Evolutionary conservation across 2,113 vertebrate species (phyloP).

Genomic region (Hippocampus abdominalis): DNA sequence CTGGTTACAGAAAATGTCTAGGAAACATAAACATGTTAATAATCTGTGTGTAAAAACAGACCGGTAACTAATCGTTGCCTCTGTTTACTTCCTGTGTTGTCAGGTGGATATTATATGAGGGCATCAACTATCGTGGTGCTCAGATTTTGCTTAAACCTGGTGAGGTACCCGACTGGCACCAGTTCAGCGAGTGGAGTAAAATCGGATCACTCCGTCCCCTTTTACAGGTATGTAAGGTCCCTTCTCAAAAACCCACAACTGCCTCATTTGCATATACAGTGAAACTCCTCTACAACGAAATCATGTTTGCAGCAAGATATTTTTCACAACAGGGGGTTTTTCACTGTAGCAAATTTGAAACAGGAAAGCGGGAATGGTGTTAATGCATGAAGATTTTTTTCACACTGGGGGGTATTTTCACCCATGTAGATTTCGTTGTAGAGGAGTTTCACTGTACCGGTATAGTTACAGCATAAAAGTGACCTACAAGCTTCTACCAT

Average conservation of each 20-base stretch:
- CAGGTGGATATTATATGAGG: constrained; percentile 89
- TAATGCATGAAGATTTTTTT: too few relatives aligned
- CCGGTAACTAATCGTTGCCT: neutral
- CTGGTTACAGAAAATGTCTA: too few relatives aligned
- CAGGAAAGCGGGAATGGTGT: too few relatives aligned
- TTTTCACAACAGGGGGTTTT: too few relatives aligned
- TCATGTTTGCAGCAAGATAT: too few relatives aligned
- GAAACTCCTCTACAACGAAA: too few relatives aligned
- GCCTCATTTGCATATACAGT: neutral
- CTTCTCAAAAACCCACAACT: neutral
- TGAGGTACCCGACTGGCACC: constrained; percentile 79
- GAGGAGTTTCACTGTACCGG: too few relatives aligned
- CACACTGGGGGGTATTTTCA: too few relatives aligned
- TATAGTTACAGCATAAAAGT: too few relatives aligned
- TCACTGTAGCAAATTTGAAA: too few relatives aligned
- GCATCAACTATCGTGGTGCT: constrained; percentile 81
- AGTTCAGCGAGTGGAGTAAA: constrained; percentile 74
- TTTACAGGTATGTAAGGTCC: constrained; percentile 73
- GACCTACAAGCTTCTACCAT: neutral
- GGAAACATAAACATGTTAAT: neutral
- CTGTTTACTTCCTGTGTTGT: neutral
- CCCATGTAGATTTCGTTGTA: too few relatives aligned
- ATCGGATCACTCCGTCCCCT: constrained; percentile 90
- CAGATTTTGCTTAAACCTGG: constrained; percentile 82
- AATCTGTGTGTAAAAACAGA: neutral